Percentiles rank a stretch among this genome's conserved stretches.
phyloP scores from a whole-genome alignment of 2,797 vertebrate species.

The Etheostoma perlongum region DNA sequence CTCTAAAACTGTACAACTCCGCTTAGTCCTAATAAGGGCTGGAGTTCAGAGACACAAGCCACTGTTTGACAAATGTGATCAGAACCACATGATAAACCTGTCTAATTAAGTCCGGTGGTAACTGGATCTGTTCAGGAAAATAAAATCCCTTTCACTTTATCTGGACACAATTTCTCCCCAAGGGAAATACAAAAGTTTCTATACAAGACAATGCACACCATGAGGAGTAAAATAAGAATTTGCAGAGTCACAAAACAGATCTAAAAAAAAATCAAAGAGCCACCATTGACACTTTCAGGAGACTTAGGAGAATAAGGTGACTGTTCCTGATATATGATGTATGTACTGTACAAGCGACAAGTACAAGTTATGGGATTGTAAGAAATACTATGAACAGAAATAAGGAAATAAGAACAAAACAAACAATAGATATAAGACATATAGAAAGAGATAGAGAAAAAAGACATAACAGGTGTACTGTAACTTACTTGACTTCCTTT shows the following conservation, averaged over 20 bases:
- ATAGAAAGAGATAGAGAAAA: not conserved
- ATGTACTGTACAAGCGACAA: too few species aligned
- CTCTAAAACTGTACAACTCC: not conserved
- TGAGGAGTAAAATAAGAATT: not conserved
- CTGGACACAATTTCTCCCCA: not conserved
- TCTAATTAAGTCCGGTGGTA: conserved; percentile 42
- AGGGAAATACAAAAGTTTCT: not conserved
- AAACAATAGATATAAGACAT: not conserved
- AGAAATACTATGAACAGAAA: conserved; percentile 10
- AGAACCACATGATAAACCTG: conserved; percentile 27
- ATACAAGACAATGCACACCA: not conserved
- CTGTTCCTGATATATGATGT: not conserved
- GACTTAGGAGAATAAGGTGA: not conserved
- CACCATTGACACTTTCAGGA: not conserved
- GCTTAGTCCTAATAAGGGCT: conserved; percentile 20
- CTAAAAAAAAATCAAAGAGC: conserved; percentile 22
- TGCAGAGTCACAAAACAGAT: conserved; percentile 23
- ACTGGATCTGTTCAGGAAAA: conserved; percentile 16
- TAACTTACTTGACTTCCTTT: not conserved
- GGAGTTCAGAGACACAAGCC: conserved; percentile 22
- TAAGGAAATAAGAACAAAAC: conserved; percentile 19
- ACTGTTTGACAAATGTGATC: conserved; percentile 49
- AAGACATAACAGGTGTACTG: not conserved
- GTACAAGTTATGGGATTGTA: not conserved
- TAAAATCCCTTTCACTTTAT: not conserved